Evolutionary conservation across 1,140 invertebrate genomes (phyloP), one percentile per base, ranked within the genome.

Genomic region (Drosophila malerkotliana): DNA sequence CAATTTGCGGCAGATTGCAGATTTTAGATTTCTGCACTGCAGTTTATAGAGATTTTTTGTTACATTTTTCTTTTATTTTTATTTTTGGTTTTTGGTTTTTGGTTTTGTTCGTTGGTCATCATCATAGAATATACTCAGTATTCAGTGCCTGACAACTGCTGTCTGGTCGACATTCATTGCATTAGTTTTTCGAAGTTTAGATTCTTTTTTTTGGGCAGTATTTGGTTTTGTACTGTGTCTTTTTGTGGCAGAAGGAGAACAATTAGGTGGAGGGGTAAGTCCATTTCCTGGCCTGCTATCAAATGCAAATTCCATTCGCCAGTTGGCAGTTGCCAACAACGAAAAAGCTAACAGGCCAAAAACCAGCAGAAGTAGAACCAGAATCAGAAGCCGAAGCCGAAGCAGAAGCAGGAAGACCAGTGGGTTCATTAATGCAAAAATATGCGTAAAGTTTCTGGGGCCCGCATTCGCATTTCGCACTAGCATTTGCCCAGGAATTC

Each of bases 141-240:
- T 47, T 9, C 44, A 47, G 44, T 24, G 44, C 44, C 14, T 15
- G 14, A 15, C 41, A 45, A 45, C 15, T 15, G 8, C 41, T 15
- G 24, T 47, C 44, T 47, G 44, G 21, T 28, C 7, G 80, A 76
- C 71, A 84, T 79, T 79, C 61, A 83, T 79, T 75, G 60, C 71
- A 52, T 60, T 75, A 75, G 54, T 81, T 81, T 57, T 60, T 18
- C 26, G 5, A 3, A 8, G 30, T 21, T 21, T 48, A 32, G 18
- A 9, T 32, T 58, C 49, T 30, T 54, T 10, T n/a, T n/a, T 41
- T 45, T 12, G 2, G n/a, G 4, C 18, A 2, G 8, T 45, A 21
- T 45, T 18, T 10, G 32, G 32, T 32, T 32, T 32, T 12, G 10
- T 10, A 10, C 10, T 37, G 26, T 28, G 26, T 37, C 4, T 37